These are phyloP conservation scores for Rugalucina vietnamica DNA, from an alignment of 2,888 invertebrate species.

Conservation along the genomic window DNA sequence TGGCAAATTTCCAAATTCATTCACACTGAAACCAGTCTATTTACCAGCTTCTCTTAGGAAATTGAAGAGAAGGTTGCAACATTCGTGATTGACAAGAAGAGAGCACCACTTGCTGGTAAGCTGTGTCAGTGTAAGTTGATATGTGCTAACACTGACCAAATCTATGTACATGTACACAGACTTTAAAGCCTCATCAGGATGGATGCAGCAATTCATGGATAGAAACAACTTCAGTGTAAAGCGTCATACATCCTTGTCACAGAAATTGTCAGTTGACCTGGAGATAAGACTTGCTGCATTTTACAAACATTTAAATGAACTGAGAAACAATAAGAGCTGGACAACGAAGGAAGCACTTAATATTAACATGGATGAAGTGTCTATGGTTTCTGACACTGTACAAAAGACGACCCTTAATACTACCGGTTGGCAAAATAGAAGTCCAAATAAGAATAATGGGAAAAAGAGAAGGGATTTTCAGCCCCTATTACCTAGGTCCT, in stretches of 20 bases:
- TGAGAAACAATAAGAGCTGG: not conserved
- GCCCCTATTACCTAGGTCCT: no score
- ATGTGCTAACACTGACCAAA: not conserved
- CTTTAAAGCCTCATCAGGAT: not conserved
- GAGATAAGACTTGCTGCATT: not conserved
- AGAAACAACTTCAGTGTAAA: not conserved
- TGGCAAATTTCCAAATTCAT: no score
- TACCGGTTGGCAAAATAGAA: not conserved
- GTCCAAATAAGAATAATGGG: not conserved
- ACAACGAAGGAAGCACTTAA: not conserved
- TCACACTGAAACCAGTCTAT: no score
- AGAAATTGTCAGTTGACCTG: not conserved
- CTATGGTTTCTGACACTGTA: not conserved
- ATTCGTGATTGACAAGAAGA: not conserved
- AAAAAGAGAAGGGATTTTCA: no score
- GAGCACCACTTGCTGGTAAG: slow-evolving; percentile 3
- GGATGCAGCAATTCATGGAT: not conserved
- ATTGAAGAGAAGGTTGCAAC: not conserved
- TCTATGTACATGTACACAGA: not conserved
- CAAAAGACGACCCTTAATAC: not conserved
- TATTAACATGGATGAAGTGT: not conserved
- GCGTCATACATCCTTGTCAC: slow-evolving; percentile 1
- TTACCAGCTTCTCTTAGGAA: no score
- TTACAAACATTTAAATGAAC: not conserved
- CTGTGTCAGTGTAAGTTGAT: not conserved